Percentiles rank a stretch among this genome's conserved stretches.
phyloP scores from a whole-genome alignment of 1,140 invertebrate genomes.

The Hyles vespertilio region DNA sequence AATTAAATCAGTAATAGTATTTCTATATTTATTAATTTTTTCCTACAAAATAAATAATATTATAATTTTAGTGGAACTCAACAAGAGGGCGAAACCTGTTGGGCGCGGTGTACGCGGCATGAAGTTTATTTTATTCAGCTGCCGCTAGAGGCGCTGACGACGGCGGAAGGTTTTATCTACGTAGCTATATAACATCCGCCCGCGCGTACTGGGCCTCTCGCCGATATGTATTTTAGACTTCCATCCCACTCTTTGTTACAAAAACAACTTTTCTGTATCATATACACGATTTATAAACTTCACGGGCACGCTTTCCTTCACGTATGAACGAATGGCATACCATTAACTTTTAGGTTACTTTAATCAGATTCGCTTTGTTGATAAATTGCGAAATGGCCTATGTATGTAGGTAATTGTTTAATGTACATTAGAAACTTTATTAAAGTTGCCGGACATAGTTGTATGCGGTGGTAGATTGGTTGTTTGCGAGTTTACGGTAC shows the following conservation, averaged over 20 bases:
- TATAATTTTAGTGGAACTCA: constrained; percentile 7
- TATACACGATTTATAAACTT: constrained; percentile 36
- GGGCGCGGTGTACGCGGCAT: constrained; percentile 55
- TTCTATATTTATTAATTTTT: constrained; percentile 12
- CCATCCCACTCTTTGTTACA: constrained; percentile 54
- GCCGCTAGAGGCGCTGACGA: constrained; percentile 56
- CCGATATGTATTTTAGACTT: constrained; percentile 60
- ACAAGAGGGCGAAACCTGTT: constrained; percentile 34
- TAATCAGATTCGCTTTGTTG: constrained; percentile 33
- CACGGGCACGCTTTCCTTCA: constrained; percentile 52
- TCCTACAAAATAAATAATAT: constrained; percentile 13
- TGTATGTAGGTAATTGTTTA: constrained; percentile 36
- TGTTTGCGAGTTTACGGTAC: constrained; percentile 42
- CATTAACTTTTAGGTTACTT: constrained; percentile 41
- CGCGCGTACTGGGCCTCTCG: constrained; percentile 69
- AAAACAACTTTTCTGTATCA: constrained; percentile 67
- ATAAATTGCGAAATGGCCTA: constrained; percentile 37
- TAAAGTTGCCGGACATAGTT: constrained; percentile 37
- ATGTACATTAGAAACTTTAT: constrained; percentile 45
- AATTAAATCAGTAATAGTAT: constrained; percentile 14
- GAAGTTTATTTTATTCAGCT: constrained; percentile 57
- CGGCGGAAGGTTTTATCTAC: constrained; percentile 75
- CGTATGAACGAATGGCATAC: constrained; percentile 13
- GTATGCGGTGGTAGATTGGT: constrained; percentile 36
- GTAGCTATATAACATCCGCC: constrained; percentile 72